Evolutionary conservation across 1,140 invertebrate genomes (phyloP).

Genomic region (Campoletis sonorensis): DNA sequence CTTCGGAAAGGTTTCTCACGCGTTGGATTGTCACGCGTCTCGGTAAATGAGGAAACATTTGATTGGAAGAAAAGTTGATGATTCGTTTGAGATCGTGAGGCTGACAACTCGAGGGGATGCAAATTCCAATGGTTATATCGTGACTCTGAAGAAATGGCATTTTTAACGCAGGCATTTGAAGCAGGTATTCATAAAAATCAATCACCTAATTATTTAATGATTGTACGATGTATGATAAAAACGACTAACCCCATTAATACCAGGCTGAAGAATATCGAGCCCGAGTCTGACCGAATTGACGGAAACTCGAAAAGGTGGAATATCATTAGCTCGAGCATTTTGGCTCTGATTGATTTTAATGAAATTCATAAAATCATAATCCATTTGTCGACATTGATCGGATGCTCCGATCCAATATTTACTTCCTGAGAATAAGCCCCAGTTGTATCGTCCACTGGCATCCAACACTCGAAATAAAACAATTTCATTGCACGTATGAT

Average conservation of each 20-base stretch:
- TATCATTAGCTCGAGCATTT: constrained; percentile 27
- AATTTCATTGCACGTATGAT: not conserved
- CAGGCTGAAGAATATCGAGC: constrained; percentile 48
- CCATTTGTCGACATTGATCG: constrained; percentile 65
- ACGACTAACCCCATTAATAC: constrained; percentile 50
- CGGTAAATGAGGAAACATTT: constrained; percentile 47
- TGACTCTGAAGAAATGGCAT: constrained; percentile 59
- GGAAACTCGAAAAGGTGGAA: constrained; percentile 59
- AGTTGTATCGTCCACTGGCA: constrained; percentile 66
- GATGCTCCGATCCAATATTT: constrained; percentile 68
- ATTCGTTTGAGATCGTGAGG: constrained; percentile 58
- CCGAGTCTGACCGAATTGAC: constrained; percentile 56
- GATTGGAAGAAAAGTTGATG: constrained; percentile 53
- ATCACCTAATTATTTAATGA: too few relatives aligned
- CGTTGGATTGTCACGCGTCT: constrained; percentile 57
- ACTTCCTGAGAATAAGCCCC: constrained; percentile 67
- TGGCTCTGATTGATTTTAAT: constrained; percentile 21
- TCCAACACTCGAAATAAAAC: constrained; percentile 65
- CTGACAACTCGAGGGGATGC: constrained; percentile 66
- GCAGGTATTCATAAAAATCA: too few relatives aligned
- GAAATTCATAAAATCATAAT: constrained; percentile 47
- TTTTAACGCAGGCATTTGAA: too few relatives aligned
- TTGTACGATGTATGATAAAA: too few relatives aligned
- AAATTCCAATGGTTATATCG: constrained; percentile 65
- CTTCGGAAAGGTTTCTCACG: constrained; percentile 60